Evolutionary conservation across 2,888 invertebrate genomes (phyloP), one percentile per base, ranked within the genome.

Genomic region (Hypomecis punctinalis): DNA sequence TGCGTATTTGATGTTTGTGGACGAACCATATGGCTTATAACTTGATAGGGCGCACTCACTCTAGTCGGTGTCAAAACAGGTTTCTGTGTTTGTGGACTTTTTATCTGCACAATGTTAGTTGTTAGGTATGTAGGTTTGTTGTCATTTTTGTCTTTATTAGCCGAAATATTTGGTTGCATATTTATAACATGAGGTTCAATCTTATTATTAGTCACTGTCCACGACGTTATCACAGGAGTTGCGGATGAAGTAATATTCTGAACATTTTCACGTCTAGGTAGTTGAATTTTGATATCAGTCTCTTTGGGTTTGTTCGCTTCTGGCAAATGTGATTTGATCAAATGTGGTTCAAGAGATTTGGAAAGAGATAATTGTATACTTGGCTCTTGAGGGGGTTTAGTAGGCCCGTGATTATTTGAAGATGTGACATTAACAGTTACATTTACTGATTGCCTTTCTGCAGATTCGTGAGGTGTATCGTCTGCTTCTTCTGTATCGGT

Each of bases 401-500:
- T 70, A 66, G 81, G 78, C 47, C 86, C 85, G 35, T 82, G 67
- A 48, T 73, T 78, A 43, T 76, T 75, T 73, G 76, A 84, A 7
- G 84, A 68, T 2, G 84, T 72, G 68, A 86, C 86, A 70, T 83
- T 86, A 7, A 88, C 84, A 55, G 88, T 80, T 60, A 94, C 75
- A 90, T 90, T 79, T 5, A 86, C 76, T 55, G 90, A 84, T 59
- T 85, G 71, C 76, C 86, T 90, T 68, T 91, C 90, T 63, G 83
- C 80, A 35, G 85, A 76, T 77, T 93, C 87, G 89, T 93, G 85
- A 78, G 93, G 78, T 36, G 83, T 82, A 79, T 96, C 96, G 55
- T 95, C 95, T 40, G 92, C 91, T 79, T 97, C 97, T 80, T 97
- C 97, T 7, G 96, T 97, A 76, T 97, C 97, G 0, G 97, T 97